phyloP scores from a whole-genome alignment of 1,140 invertebrate species.

The Neelides sp. region DNA sequence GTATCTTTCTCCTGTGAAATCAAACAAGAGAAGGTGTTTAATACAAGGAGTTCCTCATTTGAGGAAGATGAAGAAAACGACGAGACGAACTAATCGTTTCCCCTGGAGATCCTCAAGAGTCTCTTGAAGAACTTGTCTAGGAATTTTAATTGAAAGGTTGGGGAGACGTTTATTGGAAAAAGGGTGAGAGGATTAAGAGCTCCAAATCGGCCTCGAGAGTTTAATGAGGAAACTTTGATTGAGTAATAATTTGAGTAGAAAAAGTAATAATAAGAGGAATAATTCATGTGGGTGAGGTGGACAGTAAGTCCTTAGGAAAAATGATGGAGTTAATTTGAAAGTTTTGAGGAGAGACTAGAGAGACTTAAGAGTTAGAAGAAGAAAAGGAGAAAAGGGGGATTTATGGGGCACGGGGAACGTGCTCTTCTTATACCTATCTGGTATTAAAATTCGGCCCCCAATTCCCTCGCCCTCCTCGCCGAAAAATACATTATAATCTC shows the following conservation, averaged over 20 bases:
- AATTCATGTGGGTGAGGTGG: not conserved
- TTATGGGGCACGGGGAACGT: constrained; percentile 26
- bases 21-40: no score
- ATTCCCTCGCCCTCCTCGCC: constrained; percentile 5
- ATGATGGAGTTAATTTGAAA: constrained; percentile 30
- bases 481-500: constrained; percentile 31
- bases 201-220: no score
- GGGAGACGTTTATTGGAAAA: no score
- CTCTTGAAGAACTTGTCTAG: no score
- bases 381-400: constrained; percentile 17
- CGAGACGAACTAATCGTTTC: no score
- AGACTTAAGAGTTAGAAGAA: constrained; percentile 13
- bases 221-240: constrained; percentile 4
- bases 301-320: no score
- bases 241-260: constrained; percentile 2
- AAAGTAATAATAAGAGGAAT: not conserved
- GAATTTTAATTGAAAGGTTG: no score
- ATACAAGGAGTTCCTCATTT: no score
- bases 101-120: no score
- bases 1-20: no score
- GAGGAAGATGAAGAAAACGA: no score
- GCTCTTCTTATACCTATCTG: constrained; percentile 26
- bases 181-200: no score
- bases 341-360: constrained; percentile 24
- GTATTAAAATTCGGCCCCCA: constrained; percentile 25